Evolutionary conservation across 2,113 vertebrate species (phyloP).

Genomic region (Hypomesus transpacificus): DNA sequence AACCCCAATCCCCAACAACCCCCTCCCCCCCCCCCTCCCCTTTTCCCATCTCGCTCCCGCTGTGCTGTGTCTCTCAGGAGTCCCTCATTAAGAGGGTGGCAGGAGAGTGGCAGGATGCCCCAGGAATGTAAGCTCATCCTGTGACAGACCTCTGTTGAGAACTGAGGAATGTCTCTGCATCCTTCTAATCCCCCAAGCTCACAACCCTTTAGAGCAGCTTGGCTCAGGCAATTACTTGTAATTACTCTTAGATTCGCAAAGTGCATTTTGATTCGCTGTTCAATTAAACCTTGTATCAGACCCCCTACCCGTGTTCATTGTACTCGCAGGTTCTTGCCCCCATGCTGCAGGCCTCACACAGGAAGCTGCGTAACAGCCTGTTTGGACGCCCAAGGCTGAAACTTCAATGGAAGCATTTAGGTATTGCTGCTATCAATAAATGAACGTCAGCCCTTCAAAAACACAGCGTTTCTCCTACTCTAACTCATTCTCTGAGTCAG

Average conservation of each 20-base stretch:
- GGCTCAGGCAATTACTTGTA: constrained; percentile 44
- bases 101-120: constrained; percentile 35
- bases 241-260: constrained; percentile 34
- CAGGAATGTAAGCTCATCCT: constrained; percentile 43
- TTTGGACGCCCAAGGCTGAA: constrained; percentile 12
- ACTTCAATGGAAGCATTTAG: constrained; percentile 18
- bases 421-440: constrained; percentile 22
- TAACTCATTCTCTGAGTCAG: not conserved
- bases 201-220: constrained; percentile 1
- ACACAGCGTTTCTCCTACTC: not conserved
- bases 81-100: constrained; percentile 54
- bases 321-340: constrained; percentile 26
- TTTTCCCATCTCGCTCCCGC: constrained; percentile 16
- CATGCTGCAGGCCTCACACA: not conserved
- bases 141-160: constrained; percentile 39
- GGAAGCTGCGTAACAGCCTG: not conserved
- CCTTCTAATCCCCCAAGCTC: not conserved
- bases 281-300: constrained; percentile 35
- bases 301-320: constrained; percentile 37
- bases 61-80: constrained; percentile 3
- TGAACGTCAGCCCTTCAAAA: constrained; percentile 4
- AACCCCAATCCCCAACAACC: not conserved
- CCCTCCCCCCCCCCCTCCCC: not conserved
- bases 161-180: constrained; percentile 20
- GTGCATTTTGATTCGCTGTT: constrained; percentile 37